Base-by-base conservation (phyloP, 2,113 vertebrate species). In the Spheniscus mendiculus region DNA sequence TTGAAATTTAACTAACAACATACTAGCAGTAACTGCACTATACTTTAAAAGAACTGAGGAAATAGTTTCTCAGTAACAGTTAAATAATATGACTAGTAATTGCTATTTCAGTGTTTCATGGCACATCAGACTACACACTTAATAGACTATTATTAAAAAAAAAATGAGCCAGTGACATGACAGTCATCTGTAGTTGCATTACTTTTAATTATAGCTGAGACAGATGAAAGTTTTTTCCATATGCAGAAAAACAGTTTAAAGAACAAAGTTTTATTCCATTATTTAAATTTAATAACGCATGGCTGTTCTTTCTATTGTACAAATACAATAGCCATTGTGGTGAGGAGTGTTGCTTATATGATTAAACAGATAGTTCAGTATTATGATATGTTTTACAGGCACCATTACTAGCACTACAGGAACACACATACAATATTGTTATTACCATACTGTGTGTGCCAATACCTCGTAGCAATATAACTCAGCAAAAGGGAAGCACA, bases 351-450 rank as follows among this genome's bases (percentile, higher is more conserved):
- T 93, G 78, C 83, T 80, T 89, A 80, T 94, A 87, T 38, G 89
- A 93, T 94, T 93, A 96, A 93, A 87, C 29, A 89, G 92, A 50
- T 67, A 78, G 94, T 72, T 87, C 45, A 83, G 67, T 49, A 76
- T 92, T 94, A 87, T 87, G 83, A 90, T 90, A 65, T 36, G 58
- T 96, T 87, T 95, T 92, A 96, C 95, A 97, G 88, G 78, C 94
- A 92, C 86, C 2, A 13, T 72, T 91, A 84, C 49, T 42, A 76
- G 70, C 84, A 91, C 81, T 73, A 72, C 52, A 74, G 17, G 87
- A 96, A 71, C 83, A 96, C 93, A 87, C 72, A 93, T 36, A 69
- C 82, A 84, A 76, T 93, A 83, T 91, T 92, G 70, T 83, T 93
- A 89, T 93, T 95, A 67, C 72, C 90, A 70, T 26, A 36, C 88